Percentiles rank a stretch among this genome's conserved stretches.
These are phyloP conservation scores for Xyrichtys novacula DNA, from an alignment of 2,797 vertebrate species.

Conservation along the genomic window DNA sequence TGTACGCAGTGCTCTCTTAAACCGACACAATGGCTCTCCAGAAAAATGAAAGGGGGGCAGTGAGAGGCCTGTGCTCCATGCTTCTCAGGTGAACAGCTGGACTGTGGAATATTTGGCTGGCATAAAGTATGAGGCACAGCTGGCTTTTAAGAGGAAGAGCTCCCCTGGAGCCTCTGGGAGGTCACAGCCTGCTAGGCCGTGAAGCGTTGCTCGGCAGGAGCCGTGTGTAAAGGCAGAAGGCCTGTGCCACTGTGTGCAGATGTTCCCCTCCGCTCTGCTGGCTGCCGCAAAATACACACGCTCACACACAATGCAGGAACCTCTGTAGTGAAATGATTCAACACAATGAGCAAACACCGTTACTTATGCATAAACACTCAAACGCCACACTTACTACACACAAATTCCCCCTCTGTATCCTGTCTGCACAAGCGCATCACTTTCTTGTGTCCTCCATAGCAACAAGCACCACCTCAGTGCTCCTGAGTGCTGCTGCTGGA, in stretches of 20 bases:
- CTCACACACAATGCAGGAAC: constrained; percentile 51
- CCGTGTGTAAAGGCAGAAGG: constrained; percentile 83
- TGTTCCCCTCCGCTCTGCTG: constrained; percentile 78
- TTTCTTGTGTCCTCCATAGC: constrained; percentile 75
- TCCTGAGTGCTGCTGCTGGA: constrained; percentile 57
- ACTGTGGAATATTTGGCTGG: constrained; percentile 84
- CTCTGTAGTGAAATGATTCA: constrained; percentile 65
- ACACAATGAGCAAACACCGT: constrained; percentile 57
- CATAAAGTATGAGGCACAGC: constrained; percentile 83
- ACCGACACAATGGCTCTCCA: constrained; percentile 64
- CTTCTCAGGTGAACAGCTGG: constrained; percentile 87
- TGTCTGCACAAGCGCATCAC: constrained; percentile 43
- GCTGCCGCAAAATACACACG: constrained; percentile 71
- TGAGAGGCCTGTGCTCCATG: constrained; percentile 69
- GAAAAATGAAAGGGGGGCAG: constrained; percentile 65
- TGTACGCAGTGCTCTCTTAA: constrained; percentile 58
- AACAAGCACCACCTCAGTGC: constrained; percentile 68
- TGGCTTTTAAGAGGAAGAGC: constrained; percentile 87
- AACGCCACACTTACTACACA: constrained; percentile 5
- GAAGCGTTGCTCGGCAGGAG: constrained; percentile 80
- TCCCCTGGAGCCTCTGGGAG: constrained; percentile 83
- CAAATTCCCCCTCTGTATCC: constrained; percentile 40
- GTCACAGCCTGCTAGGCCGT: constrained; percentile 86
- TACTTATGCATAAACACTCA: constrained; percentile 43
- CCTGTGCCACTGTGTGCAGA: constrained; percentile 83